These are phyloP conservation scores for Drosophila equinoxialis DNA, from an alignment of 1,140 invertebrate species.

Conservation along the genomic window DNA sequence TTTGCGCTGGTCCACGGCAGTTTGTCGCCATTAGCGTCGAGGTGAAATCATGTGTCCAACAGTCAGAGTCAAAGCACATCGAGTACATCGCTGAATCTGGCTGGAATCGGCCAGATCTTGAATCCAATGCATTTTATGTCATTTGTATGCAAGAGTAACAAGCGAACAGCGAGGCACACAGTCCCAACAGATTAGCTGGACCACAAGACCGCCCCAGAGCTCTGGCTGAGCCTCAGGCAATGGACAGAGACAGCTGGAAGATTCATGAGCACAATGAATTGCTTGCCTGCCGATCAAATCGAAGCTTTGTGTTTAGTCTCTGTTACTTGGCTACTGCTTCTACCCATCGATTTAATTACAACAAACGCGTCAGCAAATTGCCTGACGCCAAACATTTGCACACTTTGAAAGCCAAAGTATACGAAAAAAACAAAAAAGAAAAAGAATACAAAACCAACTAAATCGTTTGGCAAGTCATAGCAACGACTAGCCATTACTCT, in stretches of 20 bases:
- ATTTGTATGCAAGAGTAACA: constrained; percentile 82
- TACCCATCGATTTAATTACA: constrained; percentile 75
- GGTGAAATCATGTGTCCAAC: constrained; percentile 68
- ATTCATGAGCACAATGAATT: constrained; percentile 22
- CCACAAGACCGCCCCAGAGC: constrained; percentile 69
- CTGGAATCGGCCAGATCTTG: constrained; percentile 72
- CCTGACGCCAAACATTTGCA: constrained; percentile 80
- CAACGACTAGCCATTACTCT: no score
- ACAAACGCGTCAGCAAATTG: constrained; percentile 81
- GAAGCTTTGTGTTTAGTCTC: constrained; percentile 58
- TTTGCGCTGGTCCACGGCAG: constrained; percentile 78
- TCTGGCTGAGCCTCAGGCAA: constrained; percentile 28
- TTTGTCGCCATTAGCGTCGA: constrained; percentile 82
- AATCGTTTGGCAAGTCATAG: background rate
- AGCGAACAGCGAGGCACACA: constrained; percentile 54
- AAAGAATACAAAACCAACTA: constrained; percentile 27
- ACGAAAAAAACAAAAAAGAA: constrained; percentile 45
- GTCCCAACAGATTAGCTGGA: constrained; percentile 74
- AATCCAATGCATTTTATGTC: constrained; percentile 73
- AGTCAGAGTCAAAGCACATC: constrained; percentile 33
- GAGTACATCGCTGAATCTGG: constrained; percentile 50
- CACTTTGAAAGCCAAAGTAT: constrained; percentile 72
- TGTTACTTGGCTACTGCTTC: constrained; percentile 43
- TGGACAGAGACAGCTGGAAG: constrained; percentile 60
- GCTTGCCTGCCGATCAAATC: constrained; percentile 67